phyloP scores from a whole-genome alignment of 2,797 vertebrate species.

The Hylomyscus alleni region DNA sequence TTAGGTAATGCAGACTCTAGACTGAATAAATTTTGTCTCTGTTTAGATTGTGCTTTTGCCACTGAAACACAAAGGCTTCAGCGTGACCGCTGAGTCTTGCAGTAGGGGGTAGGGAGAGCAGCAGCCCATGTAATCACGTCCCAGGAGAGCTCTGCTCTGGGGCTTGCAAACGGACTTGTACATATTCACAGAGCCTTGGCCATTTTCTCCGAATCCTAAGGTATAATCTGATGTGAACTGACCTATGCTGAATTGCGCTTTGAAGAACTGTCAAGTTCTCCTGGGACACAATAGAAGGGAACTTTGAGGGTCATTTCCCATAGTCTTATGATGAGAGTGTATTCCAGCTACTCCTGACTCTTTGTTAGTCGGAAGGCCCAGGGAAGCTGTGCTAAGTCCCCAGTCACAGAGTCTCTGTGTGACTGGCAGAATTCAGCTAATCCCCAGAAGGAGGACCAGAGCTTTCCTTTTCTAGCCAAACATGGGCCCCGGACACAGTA shows the following conservation, averaged over 20 bases:
- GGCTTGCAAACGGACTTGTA: background rate
- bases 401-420: background rate
- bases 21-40: slow-evolving; percentile 35
- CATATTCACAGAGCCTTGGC: background rate
- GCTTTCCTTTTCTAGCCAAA: background rate
- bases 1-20: background rate
- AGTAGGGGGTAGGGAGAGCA: background rate
- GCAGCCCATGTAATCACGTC: slow-evolving; percentile 7
- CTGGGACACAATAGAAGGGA: slow-evolving; percentile 55
- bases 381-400: background rate
- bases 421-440: background rate
- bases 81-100: background rate
- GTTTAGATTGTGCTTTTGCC: slow-evolving; percentile 33
- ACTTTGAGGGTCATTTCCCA: slow-evolving; percentile 59
- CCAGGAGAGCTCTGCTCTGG: slow-evolving; percentile 25
- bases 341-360: background rate
- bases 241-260: slow-evolving; percentile 51
- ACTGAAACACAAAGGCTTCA: background rate
- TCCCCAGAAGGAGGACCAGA: background rate
- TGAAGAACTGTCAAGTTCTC: slow-evolving; percentile 64
- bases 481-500: background rate
- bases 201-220: slow-evolving; percentile 52
- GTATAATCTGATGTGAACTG: slow-evolving; percentile 37
- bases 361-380: background rate
- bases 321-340: background rate